Percentiles rank a stretch among this genome's conserved stretches.
Conservation (phyloP, 2,113 vertebrate genomes). For the Penelope pileata region DNA sequence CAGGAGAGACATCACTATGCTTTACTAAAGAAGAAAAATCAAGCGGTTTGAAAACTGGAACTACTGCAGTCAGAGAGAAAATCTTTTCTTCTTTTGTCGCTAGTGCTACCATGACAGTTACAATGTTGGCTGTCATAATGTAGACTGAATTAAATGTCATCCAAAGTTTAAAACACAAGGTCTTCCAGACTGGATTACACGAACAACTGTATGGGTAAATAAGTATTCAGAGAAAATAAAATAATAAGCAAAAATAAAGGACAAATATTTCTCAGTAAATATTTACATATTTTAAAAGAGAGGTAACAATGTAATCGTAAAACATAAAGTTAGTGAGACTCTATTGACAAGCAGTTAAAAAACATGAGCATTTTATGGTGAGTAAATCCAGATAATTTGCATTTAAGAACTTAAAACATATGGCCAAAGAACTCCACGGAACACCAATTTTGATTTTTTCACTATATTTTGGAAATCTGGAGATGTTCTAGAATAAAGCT, state of each 20-base stretch:
- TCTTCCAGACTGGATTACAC: background rate
- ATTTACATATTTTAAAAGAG: background rate
- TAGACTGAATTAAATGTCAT: background rate
- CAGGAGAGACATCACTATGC: rapidly evolving
- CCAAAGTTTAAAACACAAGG: background rate
- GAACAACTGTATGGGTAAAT: background rate
- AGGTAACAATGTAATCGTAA: background rate
- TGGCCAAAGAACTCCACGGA: background rate
- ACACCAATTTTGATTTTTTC: background rate
- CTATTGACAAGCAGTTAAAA: background rate
- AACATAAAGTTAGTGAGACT: background rate
- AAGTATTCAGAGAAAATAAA: background rate
- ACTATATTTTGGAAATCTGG: background rate
- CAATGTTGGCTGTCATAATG: background rate
- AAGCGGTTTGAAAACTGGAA: background rate
- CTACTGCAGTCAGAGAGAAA: background rate
- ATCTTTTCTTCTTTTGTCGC: background rate
- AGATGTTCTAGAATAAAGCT: background rate
- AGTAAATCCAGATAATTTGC: background rate
- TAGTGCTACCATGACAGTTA: background rate
- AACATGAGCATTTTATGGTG: background rate
- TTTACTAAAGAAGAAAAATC: background rate
- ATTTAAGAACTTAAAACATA: background rate
- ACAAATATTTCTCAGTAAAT: background rate
- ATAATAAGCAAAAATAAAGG: background rate